Base-by-base conservation (phyloP, 2,113 vertebrate species). In the Aspiorhynchus laticeps region DNA sequence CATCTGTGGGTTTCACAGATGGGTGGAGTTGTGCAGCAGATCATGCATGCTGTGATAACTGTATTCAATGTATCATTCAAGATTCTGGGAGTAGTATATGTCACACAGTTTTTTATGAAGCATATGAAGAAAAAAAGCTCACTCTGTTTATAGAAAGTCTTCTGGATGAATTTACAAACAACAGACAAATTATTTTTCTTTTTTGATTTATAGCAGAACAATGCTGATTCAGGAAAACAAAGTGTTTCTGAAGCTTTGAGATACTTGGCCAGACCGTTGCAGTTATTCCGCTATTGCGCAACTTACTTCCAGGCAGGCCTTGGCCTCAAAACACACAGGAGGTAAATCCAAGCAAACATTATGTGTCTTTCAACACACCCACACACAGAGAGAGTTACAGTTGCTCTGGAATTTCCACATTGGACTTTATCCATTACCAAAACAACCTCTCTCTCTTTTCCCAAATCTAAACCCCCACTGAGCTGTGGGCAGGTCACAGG, bases 221-320 rank as follows among this genome's bases (percentile, higher is more conserved):
- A 4, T 77, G 51, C 28, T 85, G n/a, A 21, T 1, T 28, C 14
- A 38, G 9, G 38, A 2, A 59, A 81, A 38, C 12, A 4, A 31
- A 11, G 38, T 26, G n/a, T 77, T 38, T 82, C 41, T 65, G 33
- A 41, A 26, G 36, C 14, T 19, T 31, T 84, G 80, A 75, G 51
- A 84, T 36, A 56, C 33, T 86, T 83, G 87, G 87, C 31, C 63
- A 88, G 31, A 38, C 15, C 0, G 51, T 33, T 7, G 6, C 81
- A 17, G 83, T 28, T 33, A 87, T 91, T 88, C 91, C 88, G 75
- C 9, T 75, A n/a, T 95, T 94, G 86, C 84, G 7, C 48, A 93
- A 93, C 65, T 63, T 19, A 38, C 12, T 88, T 46, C 77, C 67
- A 61, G 48, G 10, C 83, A 53, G 9, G 3, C 0, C 1, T 76